These are phyloP conservation scores for Phthorimaea operculella DNA, from an alignment of 1,140 invertebrate genomes.

Conservation along the genomic window DNA sequence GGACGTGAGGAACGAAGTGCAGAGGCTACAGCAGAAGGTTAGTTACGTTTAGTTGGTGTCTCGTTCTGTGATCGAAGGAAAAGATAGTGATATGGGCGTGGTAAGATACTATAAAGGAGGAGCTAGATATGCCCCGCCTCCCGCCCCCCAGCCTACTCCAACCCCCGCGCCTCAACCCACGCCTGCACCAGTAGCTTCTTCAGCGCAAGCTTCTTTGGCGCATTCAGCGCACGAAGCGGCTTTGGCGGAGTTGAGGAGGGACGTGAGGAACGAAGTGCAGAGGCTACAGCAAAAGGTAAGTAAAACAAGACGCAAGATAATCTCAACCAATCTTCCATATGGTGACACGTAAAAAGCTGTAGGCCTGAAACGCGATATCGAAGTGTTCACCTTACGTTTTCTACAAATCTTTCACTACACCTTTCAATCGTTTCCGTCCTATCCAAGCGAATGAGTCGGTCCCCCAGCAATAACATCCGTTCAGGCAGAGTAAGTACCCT, in stretches of 20 bases:
- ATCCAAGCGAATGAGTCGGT: no score
- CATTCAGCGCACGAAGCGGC: conserved; percentile 56
- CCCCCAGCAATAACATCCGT: no score
- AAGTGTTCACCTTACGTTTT: no score
- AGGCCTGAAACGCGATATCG: no score
- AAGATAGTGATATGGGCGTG: no score
- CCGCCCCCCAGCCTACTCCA: no score
- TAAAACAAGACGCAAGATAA: neutral
- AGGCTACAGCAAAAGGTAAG: conserved; percentile 50
- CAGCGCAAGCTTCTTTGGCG: conserved; percentile 46
- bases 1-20: conserved; percentile 47
- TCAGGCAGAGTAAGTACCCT: no score
- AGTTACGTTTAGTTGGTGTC: no score
- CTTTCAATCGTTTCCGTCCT: no score
- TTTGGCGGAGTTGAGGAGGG: conserved; percentile 42
- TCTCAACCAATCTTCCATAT: neutral
- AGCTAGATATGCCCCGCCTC: conserved; percentile 59
- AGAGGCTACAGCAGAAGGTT: conserved; percentile 54
- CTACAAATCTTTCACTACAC: no score
- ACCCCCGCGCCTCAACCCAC: conserved; percentile 65
- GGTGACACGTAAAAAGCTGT: neutral
- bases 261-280: conserved; percentile 48
- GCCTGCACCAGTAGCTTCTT: conserved; percentile 38
- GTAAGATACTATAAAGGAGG: conserved; percentile 88
- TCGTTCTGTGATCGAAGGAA: no score